A percentile compares a stretch with the other conserved stretches of the same genome.
These are phyloP conservation scores for Teleogryllus occipitalis DNA, from an alignment of 1,140 invertebrate species.

Conservation along the genomic window DNA sequence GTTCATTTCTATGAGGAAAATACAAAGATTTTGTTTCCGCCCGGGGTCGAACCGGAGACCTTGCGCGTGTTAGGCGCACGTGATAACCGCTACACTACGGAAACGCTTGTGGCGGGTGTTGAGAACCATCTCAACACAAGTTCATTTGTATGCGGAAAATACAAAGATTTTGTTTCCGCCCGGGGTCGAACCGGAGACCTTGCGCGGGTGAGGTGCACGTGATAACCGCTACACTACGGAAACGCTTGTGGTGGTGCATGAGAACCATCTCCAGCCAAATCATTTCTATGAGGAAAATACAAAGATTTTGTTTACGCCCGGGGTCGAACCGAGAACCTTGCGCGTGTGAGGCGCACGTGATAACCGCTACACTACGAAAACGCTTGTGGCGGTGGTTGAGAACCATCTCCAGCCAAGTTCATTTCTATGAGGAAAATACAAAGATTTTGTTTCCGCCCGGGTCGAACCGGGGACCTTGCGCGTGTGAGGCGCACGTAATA, in stretches of 20 bases:
- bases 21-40: slow-evolving; percentile 49
- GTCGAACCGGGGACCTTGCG: slow-evolving; percentile 54
- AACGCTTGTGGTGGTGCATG: too few relatives aligned
- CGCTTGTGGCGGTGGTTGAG: too few relatives aligned
- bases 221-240: slow-evolving; percentile 49
- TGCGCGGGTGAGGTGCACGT: slow-evolving; percentile 53
- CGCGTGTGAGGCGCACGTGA: slow-evolving; percentile 54
- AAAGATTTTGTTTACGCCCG: slow-evolving; percentile 50
- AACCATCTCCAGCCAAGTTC: too few relatives aligned
- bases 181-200: slow-evolving; percentile 54
- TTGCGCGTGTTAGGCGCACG: slow-evolving; percentile 53
- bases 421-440: too few relatives aligned
- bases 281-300: too few relatives aligned
- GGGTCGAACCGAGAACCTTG: slow-evolving; percentile 54
- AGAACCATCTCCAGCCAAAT: too few relatives aligned
- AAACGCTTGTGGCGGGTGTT: too few relatives aligned
- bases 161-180: too few relatives aligned
- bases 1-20: too few relatives aligned
- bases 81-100: slow-evolving; percentile 49
- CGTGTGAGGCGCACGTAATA: slow-evolving; percentile 54
- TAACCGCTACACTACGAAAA: slow-evolving; percentile 47
- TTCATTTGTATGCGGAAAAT: too few relatives aligned
- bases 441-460: too few relatives aligned
- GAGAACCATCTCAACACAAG: too few relatives aligned
- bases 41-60: slow-evolving; percentile 54